phyloP scores from a whole-genome alignment of 2,797 vertebrate genomes.

The Gambusia yucatana region DNA sequence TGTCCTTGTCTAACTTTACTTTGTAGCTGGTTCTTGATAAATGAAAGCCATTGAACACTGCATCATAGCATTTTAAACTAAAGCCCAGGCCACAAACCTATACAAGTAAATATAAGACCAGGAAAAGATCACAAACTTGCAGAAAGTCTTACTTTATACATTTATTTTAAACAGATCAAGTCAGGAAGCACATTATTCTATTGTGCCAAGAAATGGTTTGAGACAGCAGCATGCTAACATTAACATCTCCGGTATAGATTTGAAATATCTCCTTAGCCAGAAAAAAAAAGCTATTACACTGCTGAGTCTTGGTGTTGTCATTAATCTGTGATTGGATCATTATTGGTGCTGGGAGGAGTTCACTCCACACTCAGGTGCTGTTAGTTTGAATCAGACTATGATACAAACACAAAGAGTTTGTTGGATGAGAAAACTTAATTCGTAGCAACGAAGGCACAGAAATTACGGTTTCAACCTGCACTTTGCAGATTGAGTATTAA shows the following conservation, averaged over 20 bases:
- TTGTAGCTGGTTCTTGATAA: not conserved
- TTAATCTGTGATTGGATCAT: not conserved
- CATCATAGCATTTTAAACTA: not conserved
- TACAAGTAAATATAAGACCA: not conserved
- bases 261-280: not conserved
- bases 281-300: not conserved
- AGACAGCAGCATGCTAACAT: not conserved
- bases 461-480: slow-evolving; percentile 12
- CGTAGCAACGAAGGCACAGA: slow-evolving; percentile 1
- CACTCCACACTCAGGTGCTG: not conserved
- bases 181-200: not conserved
- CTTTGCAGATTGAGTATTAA: not conserved
- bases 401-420: slow-evolving; percentile 13
- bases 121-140: not conserved
- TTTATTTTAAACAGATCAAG: not conserved
- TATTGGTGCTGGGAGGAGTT: not conserved
- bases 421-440: slow-evolving; percentile 3
- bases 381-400: not conserved
- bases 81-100: not conserved
- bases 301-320: not conserved
- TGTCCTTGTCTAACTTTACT: not conserved
- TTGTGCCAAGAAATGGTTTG: not conserved
- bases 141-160: not conserved
- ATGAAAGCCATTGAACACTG: no score
- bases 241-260: not conserved